A percentile compares a stretch with the other conserved stretches of the same genome.
Evolutionary conservation across 2,888 invertebrate species (phyloP).

Genomic region (Drosophila multiciliata): DNA sequence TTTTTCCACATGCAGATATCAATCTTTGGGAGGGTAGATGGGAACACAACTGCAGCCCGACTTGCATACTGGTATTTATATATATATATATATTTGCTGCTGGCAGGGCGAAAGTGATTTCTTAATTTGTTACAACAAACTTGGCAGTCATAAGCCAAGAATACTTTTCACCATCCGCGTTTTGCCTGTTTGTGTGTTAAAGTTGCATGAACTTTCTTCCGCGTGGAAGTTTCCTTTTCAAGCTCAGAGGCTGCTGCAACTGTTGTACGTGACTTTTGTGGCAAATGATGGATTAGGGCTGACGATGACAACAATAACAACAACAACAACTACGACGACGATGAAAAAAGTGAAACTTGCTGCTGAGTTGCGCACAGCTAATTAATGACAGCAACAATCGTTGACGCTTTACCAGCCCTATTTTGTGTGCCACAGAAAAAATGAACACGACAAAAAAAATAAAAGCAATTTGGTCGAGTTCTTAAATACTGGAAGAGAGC

Average conservation of each 20-base stretch:
- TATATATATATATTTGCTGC: constrained; percentile 16
- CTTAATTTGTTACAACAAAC: constrained; percentile 75
- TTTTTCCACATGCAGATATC: constrained; percentile 26
- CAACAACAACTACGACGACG: constrained; percentile 3
- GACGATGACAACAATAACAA: constrained; percentile 5
- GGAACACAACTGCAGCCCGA: constrained; percentile 24
- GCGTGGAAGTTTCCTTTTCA: constrained; percentile 67
- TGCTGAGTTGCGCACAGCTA: constrained; percentile 44
- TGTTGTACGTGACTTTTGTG: constrained; percentile 74
- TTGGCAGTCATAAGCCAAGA: constrained; percentile 47
- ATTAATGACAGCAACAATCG: constrained; percentile 60
- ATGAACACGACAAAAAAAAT: background rate
- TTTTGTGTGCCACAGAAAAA: constrained; percentile 1
- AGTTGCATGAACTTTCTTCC: constrained; percentile 63
- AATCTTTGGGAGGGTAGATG: background rate
- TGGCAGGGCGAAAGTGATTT: constrained; percentile 78
- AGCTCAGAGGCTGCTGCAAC: constrained; percentile 37
- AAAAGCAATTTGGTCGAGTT: background rate
- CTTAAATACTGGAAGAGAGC: background rate
- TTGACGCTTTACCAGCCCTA: constrained; percentile 15
- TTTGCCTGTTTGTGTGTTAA: constrained; percentile 30
- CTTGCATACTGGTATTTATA: constrained; percentile 19
- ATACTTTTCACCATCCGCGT: background rate
- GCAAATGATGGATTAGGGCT: constrained; percentile 76
- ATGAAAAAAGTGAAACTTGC: constrained; percentile 74